Evolutionary conservation across 2,113 vertebrate species (phyloP), one percentile per base, ranked within the genome.

Genomic region (Chascanopsetta lugubris): DNA sequence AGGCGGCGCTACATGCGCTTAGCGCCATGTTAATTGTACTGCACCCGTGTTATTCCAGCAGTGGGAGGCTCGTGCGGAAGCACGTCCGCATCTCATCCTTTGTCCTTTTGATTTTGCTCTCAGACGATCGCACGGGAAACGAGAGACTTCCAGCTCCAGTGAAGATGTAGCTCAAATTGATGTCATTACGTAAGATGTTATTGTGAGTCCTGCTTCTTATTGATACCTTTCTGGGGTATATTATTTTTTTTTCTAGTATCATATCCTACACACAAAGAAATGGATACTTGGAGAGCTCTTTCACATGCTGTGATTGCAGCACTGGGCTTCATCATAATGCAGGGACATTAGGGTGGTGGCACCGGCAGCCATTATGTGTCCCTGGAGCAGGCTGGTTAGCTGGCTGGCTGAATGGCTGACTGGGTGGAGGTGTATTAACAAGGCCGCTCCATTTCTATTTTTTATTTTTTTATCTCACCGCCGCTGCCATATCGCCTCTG

Each of bases 381-480:
- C 67, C 46, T 15, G 6, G 80, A 72, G 75, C 51, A 29, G 58
- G 47, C 51, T 61, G 75, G 45, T 75, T 80, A 61, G 64, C 64
- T 34, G 57, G 25, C 62, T 46, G 73, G 45, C 63, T 47, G 72
- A 68, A 38, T 34, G 57, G 25, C 62, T 46, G 73, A 38, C 63
- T 47, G 72, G 69, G 42, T 59, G 29, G 61, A 85, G 85, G 73
- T 70, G 67, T 82, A 79, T 88, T 88, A 86, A 89, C 87, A 84
- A 82, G 79, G 66, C 72, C 65, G 34, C 79, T 82, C 74, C 67
- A 66, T 83, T 82, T 77, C 72, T 75, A 13, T 51, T 10, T 10
- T 51, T 47, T 48, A 2, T 51, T 55, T 29, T 75, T 50, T 67
- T 61, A 30, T 79, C 77, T 70, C 58, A 69, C 62, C 63, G 50